These are phyloP conservation scores for Tachysurus vachellii DNA, from an alignment of 2,113 vertebrate species.

Conservation along the genomic window DNA sequence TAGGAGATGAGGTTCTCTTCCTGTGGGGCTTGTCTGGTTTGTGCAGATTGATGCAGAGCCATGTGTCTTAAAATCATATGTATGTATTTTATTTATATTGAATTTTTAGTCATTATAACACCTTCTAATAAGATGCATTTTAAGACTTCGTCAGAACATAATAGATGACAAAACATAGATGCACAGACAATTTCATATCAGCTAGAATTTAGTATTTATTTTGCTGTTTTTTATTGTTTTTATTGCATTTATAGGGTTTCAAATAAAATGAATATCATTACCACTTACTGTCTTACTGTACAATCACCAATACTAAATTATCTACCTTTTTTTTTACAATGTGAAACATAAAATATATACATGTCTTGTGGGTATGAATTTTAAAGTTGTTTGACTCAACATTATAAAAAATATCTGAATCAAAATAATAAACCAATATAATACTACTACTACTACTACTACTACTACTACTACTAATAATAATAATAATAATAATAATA, in stretches of 20 bases:
- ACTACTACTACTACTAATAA: background rate
- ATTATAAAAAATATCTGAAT: background rate
- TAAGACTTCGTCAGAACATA: background rate
- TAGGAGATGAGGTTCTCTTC: conserved; percentile 28
- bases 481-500: background rate
- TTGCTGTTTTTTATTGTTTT: background rate
- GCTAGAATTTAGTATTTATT: background rate
- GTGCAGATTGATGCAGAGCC: conserved; percentile 30
- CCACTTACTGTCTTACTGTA: background rate
- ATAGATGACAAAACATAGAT: background rate
- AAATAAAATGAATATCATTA: background rate
- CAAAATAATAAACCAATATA: background rate
- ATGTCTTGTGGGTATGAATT: background rate
- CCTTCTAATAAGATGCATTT: background rate
- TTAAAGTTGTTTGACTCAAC: background rate
- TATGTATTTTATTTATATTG: background rate
- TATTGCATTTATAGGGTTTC: background rate
- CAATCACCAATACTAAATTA: background rate
- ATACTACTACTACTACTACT: background rate
- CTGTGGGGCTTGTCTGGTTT: conserved; percentile 23
- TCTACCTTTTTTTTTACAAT: background rate
- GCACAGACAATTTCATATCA: background rate
- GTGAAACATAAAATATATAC: background rate
- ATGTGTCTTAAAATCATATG: conserved; percentile 3
- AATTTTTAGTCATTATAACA: background rate